phyloP scores from a whole-genome alignment of 2,113 vertebrate species.

The Strix uralensis region DNA sequence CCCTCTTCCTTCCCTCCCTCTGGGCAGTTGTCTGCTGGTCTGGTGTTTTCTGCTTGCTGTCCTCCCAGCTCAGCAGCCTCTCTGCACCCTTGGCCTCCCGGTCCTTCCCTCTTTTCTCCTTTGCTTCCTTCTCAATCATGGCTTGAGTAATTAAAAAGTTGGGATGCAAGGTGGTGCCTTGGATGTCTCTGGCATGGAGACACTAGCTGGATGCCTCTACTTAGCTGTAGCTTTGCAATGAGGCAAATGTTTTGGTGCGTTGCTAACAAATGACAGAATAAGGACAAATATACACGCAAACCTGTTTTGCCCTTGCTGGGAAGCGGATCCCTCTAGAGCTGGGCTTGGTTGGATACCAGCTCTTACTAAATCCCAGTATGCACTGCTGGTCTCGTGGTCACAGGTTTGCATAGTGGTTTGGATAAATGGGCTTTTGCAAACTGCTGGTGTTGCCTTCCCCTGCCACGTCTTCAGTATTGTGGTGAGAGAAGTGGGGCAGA shows the following conservation, averaged over 20 bases:
- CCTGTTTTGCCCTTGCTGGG: background rate
- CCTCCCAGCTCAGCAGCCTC: background rate
- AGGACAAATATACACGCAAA: background rate
- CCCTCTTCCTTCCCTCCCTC: background rate
- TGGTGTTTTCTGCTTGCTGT: background rate
- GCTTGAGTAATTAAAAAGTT: background rate
- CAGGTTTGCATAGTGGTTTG: background rate
- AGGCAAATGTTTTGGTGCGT: rapidly evolving
- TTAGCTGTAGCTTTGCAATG: background rate
- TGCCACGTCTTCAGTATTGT: background rate
- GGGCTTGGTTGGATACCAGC: background rate
- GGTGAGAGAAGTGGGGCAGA: background rate
- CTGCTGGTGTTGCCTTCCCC: background rate
- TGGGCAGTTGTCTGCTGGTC: background rate
- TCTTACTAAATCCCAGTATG: background rate
- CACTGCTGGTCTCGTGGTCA: background rate
- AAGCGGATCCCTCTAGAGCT: background rate
- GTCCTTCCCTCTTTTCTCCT: background rate
- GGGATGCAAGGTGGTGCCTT: background rate
- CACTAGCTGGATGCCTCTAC: rapidly evolving
- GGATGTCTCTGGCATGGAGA: background rate
- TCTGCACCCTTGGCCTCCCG: background rate
- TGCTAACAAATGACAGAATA: background rate
- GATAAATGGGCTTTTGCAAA: background rate
- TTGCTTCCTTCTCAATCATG: background rate